Percentiles rank a stretch among this genome's conserved stretches.
Conservation (phyloP, 2,113 vertebrate genomes). For the Etia nguti region DNA sequence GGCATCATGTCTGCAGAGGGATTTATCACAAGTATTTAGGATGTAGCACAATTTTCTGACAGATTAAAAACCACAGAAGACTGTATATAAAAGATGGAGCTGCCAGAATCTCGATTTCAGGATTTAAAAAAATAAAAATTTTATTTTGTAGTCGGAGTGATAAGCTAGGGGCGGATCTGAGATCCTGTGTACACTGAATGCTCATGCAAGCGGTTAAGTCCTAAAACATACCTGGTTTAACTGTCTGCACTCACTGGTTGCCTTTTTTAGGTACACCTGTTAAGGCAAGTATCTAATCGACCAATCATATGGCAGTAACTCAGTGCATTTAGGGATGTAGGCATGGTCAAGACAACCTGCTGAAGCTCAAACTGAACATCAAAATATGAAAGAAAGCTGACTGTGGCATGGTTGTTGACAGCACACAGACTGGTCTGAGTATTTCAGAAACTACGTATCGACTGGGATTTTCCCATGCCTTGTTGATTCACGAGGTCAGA, state of each 20-base stretch:
- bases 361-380: not conserved
- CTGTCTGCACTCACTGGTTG: not conserved
- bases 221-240: accelerated
- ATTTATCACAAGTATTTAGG: not conserved
- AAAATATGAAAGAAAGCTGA: not conserved
- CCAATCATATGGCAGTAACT: not conserved
- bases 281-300: accelerated
- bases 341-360: accelerated
- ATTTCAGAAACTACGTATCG: not conserved
- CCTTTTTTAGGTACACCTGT: not conserved
- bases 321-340: not conserved
- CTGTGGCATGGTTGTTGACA: not conserved
- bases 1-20: accelerated
- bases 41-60: not conserved
- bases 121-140: accelerated
- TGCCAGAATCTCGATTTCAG: accelerated
- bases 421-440: not conserved
- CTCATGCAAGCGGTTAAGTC: not conserved
- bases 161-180: not conserved
- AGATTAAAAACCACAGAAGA: not conserved
- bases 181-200: not conserved
- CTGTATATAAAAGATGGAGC: not conserved
- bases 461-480: not conserved
- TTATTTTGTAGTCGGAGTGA: not conserved
- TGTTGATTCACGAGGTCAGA: not conserved